Base-by-base conservation (phyloP, 2,797 vertebrate species). In the Microhierax caerulescens region DNA sequence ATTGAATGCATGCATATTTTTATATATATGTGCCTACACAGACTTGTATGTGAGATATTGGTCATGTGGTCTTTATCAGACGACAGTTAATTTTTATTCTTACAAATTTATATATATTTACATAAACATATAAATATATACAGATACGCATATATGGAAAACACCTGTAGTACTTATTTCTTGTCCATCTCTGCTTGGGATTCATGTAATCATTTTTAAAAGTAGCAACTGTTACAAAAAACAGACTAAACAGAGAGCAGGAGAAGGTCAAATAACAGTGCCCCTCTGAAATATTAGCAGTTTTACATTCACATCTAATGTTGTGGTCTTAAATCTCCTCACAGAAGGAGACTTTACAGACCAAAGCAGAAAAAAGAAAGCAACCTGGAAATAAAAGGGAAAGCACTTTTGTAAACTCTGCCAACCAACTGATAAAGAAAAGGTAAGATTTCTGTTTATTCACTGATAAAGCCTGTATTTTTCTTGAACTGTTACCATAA, bases 391-490 rank as follows among this genome's bases (percentile, higher is more conserved):
- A 64, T 24, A 77, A 93, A 91, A 32, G 50, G 64, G 75, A 92
- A 67, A 74, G 54, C 54, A 72, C 25, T 48, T 60, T 43, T 2
- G 2, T 69, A 70, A 93, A 89, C 73, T 70, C n/a, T 76, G n/a
- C 30, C 10, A 15, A 63, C 48, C 68, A 57, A 7, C 4, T 34
- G 80, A 94, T 47, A 82, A 96, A 94, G 57, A 95, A 89, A 92
- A 95, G 47, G 89, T 93, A 93, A 95, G 88, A 70, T 32, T 88
- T 68, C 68, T 47, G 20, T 61, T 94, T 91, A 69, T 75, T 85
- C 37, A 39, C 34, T 39, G 45, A 36, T 61, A 88, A 86, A 76
- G 21, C 23, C 51, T 70, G 9, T 45, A 48, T 48, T 88, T 92
- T 83, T 51, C 75, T 93, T 56, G 22, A 59, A 27, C 15, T 75